These are phyloP conservation scores for Habropoda laboriosa DNA, from an alignment of 1,140 invertebrate genomes.

Conservation along the genomic window DNA sequence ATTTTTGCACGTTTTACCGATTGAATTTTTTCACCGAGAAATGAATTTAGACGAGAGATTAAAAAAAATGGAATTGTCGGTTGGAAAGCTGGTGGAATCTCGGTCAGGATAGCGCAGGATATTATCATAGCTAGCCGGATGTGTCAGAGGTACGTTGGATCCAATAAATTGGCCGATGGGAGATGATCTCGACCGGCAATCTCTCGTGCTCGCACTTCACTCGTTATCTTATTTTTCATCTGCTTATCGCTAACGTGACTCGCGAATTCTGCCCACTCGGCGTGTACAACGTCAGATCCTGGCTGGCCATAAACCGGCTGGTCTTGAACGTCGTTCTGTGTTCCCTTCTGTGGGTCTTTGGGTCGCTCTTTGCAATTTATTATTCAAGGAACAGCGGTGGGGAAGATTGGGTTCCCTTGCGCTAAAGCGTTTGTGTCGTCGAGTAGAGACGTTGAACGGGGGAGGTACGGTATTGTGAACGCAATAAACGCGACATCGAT, in stretches of 20 bases:
- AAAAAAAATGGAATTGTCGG: no score
- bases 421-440: conserved; percentile 1
- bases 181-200: conserved; percentile 5
- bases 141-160: neutral
- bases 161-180: neutral
- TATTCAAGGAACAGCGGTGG: conserved; percentile 21
- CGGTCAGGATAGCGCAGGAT: no score
- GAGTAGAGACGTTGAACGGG: neutral
- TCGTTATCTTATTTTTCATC: conserved; percentile 41
- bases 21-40: no score
- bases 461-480: neutral
- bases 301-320: conserved; percentile 35
- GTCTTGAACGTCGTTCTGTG: conserved; percentile 16
- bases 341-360: conserved; percentile 47
- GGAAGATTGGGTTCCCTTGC: no score
- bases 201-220: conserved; percentile 9
- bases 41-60: no score
- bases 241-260: conserved; percentile 33
- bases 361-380: conserved; percentile 50
- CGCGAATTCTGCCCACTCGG: conserved; percentile 4
- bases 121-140: conserved; percentile 14
- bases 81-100: no score
- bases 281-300: neutral
- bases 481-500: neutral
- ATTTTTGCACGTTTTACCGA: no score